Evolutionary conservation across 2,888 invertebrate species (phyloP), one percentile per base, ranked within the genome.

Genomic region (Andrena fulva): DNA sequence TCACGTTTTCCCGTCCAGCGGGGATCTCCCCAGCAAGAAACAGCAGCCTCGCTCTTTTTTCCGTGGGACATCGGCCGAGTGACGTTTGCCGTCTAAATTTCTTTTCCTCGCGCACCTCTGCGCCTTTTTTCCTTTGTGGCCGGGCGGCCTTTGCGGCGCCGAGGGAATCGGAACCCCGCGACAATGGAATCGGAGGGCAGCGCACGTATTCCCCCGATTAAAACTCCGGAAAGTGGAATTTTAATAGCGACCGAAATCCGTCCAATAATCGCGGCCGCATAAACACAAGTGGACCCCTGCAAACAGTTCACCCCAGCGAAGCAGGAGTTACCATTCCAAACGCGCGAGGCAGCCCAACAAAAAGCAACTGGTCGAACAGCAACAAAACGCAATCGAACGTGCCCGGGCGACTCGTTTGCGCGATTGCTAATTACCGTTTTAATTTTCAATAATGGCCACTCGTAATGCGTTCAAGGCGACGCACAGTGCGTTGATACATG

Each of bases 1-100:
- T 79, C 88, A 87, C 83, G 85, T 85, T 85, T 78, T 63, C 54
- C 62, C 20, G 29, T 35, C 69, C 20, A 59, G n/a, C 77, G 76
- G 80, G 77, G 76, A 81, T 81, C 66, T 83, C 62, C 16, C 3
- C 56, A 31, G 59, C 66, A 75, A 72, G 77, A 67, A 60, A 68
- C 75, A 66, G 60, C 70, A 29, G 64, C 62, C n/a, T 12, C 4
- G 42, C 42, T 16, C 42, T 16, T 62, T 50, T 80, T 66, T 52
- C 54, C 20, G 10, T 20, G 52, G 54, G 24, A 35, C 72, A 75
- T 78, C 75, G 69, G 63, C 31, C 59, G 54, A 62, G 66, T 64
- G 67, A 73, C 75, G 69, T 69, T 86, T 74, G 67, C 42, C 82
- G 69, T 50, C 63, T 60, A 73, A 73, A 77, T 50, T 72, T 29